Evolutionary conservation across 2,113 vertebrate species (phyloP), one percentile per base, ranked within the genome.

Genomic region (Dendropsophus ebraccatus): DNA sequence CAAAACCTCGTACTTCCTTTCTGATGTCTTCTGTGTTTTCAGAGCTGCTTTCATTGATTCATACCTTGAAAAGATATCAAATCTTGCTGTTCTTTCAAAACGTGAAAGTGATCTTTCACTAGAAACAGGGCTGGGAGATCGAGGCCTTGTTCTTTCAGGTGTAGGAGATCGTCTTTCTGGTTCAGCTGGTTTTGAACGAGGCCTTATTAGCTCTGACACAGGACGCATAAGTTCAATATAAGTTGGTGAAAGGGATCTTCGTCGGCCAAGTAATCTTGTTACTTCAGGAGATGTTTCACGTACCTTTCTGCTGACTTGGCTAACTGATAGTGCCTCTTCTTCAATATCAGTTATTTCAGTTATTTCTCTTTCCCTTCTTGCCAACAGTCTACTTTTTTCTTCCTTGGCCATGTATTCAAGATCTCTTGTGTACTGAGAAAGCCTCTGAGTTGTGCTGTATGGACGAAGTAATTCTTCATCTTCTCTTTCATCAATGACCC

Each of bases 121-220:
- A n/a, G 98, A 96, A 73, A 96, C 95, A 12, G 98, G 98, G 88
- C 98, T 99, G 76, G 98, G 98, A 83, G 98, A 99, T 5, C 98
- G 97, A 50, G 98, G 98, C n/a, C 98, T 97, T 32, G 98, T 93
- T 89, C 94, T 96, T 81, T 96, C 96, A 79, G 94, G 92, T 41
- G 95, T 95, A 32, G 94, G 92, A 21, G 93, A 96, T 91, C 98
- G 95, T 89, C 92, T 96, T 84, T 93, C 96, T 52, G 88, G 72
- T 88, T 96, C 94, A 70, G 94, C 88, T 9, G 94, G 91, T 4
- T 80, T 94, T 62, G 92, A 93, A 21, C 88, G 90, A 3, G 94
- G 91, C 70, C 93, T 94, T 89, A 99, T 95, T 88, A 97, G 92
- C 90, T 96, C 97, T 8, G 97, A 94, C 13, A 95, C 95, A 25